Percentiles rank a stretch among this genome's conserved stretches.
Conservation (phyloP, 2,888 invertebrate species). For the Diadegma fenestrale region DNA sequence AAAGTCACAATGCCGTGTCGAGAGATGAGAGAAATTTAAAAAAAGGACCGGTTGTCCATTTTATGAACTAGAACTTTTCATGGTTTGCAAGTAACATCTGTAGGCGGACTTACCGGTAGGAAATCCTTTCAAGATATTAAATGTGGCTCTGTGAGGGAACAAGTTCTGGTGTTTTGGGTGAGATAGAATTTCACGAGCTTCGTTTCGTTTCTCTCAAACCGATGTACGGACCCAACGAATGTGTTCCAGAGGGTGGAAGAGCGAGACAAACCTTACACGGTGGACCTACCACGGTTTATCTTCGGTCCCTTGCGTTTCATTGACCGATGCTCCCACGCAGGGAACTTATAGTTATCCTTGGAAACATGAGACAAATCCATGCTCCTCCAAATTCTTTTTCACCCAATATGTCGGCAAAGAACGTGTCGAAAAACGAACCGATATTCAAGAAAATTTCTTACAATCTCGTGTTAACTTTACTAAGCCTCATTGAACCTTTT, state of each 20-base stretch:
- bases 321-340: constrained; percentile 21
- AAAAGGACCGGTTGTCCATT: background rate
- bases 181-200: constrained; percentile 55
- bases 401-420: background rate
- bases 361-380: background rate
- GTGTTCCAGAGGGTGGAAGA: background rate
- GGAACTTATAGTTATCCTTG: background rate
- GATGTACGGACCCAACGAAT: constrained; percentile 29
- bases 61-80: constrained; percentile 33
- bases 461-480: too few relatives aligned
- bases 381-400: background rate
- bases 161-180: constrained; percentile 44
- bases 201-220: constrained; percentile 49
- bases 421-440: background rate
- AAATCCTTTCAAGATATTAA: constrained; percentile 67
- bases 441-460: too few relatives aligned
- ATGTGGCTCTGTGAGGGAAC: constrained; percentile 53
- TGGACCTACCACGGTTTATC: too few relatives aligned
- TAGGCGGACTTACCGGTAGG: constrained; percentile 15
- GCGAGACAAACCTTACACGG: constrained; percentile 5
- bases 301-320: constrained; percentile 35
- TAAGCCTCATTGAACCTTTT: too few relatives aligned
- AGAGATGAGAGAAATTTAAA: background rate
- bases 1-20: background rate
- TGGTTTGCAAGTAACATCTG: background rate